These are phyloP conservation scores for Caloenas nicobarica DNA, from an alignment of 2,113 vertebrate genomes.

Conservation along the genomic window DNA sequence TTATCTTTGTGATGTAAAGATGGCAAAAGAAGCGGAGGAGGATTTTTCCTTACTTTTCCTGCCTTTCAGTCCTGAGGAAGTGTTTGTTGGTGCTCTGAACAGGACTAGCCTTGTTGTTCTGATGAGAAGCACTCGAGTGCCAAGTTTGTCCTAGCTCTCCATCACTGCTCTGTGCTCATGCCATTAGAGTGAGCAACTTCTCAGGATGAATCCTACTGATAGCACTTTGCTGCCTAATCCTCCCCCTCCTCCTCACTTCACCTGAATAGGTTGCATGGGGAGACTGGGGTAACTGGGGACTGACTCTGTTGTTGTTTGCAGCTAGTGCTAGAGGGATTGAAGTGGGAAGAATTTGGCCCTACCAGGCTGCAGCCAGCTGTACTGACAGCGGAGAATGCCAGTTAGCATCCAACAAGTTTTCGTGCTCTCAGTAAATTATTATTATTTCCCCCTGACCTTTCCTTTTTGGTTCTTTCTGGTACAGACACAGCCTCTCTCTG, in stretches of 20 bases:
- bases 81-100: not conserved
- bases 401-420: constrained; percentile 4
- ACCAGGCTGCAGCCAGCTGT: constrained; percentile 21
- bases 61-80: not conserved
- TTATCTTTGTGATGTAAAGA: not conserved
- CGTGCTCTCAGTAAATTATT: constrained; percentile 16
- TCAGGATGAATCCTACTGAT: constrained; percentile 33
- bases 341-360: not conserved
- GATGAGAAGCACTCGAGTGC: constrained; percentile 12
- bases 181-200: not conserved
- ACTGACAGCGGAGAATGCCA: not conserved
- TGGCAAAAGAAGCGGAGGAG: not conserved
- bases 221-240: not conserved
- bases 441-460: constrained; percentile 49
- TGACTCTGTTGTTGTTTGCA: not conserved
- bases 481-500: constrained; percentile 77
- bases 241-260: not conserved
- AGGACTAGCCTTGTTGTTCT: constrained; percentile 27
- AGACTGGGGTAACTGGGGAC: not conserved
- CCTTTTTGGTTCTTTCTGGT: constrained; percentile 65
- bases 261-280: not conserved
- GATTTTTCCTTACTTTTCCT: constrained; percentile 15
- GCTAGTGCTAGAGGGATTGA: not conserved
- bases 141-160: constrained; percentile 16
- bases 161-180: not conserved